These are phyloP conservation scores for Kryptolebias marmoratus DNA, from an alignment of 2,113 vertebrate species.

Conservation along the genomic window DNA sequence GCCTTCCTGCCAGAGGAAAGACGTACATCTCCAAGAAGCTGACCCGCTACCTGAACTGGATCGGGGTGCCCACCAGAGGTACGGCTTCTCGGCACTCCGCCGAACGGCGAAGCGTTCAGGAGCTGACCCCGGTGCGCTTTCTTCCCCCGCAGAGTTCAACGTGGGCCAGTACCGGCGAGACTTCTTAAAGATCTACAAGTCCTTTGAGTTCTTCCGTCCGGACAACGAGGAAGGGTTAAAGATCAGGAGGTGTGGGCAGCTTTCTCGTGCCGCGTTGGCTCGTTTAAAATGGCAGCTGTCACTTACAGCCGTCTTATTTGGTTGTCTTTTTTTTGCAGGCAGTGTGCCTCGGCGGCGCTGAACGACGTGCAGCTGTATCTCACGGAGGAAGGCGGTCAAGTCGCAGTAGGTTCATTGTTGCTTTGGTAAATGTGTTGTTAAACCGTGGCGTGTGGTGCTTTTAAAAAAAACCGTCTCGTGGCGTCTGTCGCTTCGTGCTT, in stretches of 20 bases:
- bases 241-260: conserved; percentile 88
- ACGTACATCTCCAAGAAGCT: conserved; percentile 99
- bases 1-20: conserved; percentile 95
- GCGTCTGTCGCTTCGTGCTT: not conserved
- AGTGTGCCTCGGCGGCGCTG: conserved; percentile 92
- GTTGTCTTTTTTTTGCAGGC: conserved; percentile 73
- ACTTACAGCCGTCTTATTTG: not conserved
- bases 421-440: not conserved
- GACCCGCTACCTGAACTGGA: conserved; percentile 98
- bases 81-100: not conserved
- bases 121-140: not conserved
- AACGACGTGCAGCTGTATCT: conserved; percentile 92
- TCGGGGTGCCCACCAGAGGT: conserved; percentile 97
- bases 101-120: no score
- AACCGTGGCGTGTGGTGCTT: no score
- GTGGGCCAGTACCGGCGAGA: conserved; percentile 96
- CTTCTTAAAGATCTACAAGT: conserved; percentile 93
- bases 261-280: not conserved
- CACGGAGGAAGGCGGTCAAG: conserved; percentile 91
- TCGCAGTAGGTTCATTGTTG: conserved; percentile 82
- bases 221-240: conserved; percentile 96
- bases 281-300: not conserved
- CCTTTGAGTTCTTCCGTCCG: conserved; percentile 97
- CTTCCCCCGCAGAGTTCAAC: conserved; percentile 88
- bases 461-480: no score